Evolutionary conservation across 2,797 vertebrate species (phyloP), one percentile per base, ranked within the genome.

Genomic region (Hozukius guyotensis): DNA sequence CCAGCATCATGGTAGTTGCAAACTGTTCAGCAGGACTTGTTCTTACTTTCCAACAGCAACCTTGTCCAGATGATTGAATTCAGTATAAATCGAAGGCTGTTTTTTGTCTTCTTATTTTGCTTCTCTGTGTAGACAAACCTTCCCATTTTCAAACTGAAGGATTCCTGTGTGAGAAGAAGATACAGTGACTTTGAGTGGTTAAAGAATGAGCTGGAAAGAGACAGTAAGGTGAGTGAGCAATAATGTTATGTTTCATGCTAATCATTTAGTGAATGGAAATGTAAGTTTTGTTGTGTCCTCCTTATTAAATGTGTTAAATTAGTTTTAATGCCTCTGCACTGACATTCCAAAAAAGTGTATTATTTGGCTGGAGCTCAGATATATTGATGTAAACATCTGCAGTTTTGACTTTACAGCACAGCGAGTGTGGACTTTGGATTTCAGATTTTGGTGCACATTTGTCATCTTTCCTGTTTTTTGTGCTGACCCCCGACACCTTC

Each of bases 171-270:
- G 86, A 96, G 97, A 82, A 97, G 98, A 95, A 96, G 98, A 96
- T 99, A 99, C 94, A 99, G 98, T 4, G 98, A 99, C 93, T 99
- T 99, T 84, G 98, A 99, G 80, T 99, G 98, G 98, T 92, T 99
- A 93, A 99, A 99, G 94, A 99, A 98, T 90, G 98, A 99, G 93
- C 94, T 99, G 96, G 98, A 99, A 91, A 95, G 98, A 94, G 98
- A 99, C 96, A 99, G 98, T 94, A 99, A 99, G 98, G 98, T 98
- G 92, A 95, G 96, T 74, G 69, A 81, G 25, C 12, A 31, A 5
- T 72, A 16, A 66, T 34, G 24, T 2, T 3, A 22, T 14, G 18
- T 64, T 27, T 9, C 67, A 32, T 24, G 46, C 56, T 60, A 36
- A 72, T 67, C 3, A 64, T 38, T 2, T 22, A 13, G 10, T 10